These are phyloP conservation scores for Aporophyla nigra DNA, from an alignment of 2,888 invertebrate species.

Conservation along the genomic window DNA sequence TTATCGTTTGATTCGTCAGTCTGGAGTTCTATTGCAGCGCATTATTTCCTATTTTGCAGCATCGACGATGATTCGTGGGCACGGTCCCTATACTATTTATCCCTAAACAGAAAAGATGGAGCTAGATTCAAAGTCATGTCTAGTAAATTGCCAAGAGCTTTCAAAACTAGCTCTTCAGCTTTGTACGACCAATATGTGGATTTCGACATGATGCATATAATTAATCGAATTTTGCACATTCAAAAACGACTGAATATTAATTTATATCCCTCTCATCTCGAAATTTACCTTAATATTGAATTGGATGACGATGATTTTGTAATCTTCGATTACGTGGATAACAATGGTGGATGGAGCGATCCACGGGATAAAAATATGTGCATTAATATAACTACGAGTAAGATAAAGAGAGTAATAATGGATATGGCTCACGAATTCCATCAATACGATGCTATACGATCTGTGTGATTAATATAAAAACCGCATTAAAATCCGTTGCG, in stretches of 20 bases:
- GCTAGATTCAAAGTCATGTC: constrained; percentile 76
- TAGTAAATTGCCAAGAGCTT: constrained; percentile 74
- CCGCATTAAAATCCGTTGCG: too few relatives aligned
- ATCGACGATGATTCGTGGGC: constrained; percentile 80
- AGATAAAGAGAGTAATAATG: constrained; percentile 74
- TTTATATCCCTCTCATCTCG: constrained; percentile 74
- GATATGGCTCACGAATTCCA: constrained; percentile 72
- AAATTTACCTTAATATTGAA: constrained; percentile 74
- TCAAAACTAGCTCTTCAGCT: constrained; percentile 63
- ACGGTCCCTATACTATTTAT: constrained; percentile 76
- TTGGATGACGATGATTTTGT: constrained; percentile 72
- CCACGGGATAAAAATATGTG: constrained; percentile 77
- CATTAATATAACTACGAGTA: constrained; percentile 73
- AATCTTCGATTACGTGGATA: constrained; percentile 72
- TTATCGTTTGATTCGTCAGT: constrained; percentile 74
- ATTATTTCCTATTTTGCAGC: constrained; percentile 78
- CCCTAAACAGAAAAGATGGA: constrained; percentile 73
- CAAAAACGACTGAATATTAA: constrained; percentile 55
- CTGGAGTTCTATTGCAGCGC: constrained; percentile 79
- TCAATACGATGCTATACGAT: constrained; percentile 36
- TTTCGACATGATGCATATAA: constrained; percentile 64
- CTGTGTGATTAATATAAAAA: constrained; percentile 1
- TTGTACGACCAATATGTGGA: constrained; percentile 57
- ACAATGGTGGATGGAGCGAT: constrained; percentile 79
- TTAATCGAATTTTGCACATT: constrained; percentile 65